Percentiles rank a stretch among this genome's conserved stretches.
These are phyloP conservation scores for Malthinus flaveolus DNA, from an alignment of 2,888 invertebrate species.

Conservation along the genomic window DNA sequence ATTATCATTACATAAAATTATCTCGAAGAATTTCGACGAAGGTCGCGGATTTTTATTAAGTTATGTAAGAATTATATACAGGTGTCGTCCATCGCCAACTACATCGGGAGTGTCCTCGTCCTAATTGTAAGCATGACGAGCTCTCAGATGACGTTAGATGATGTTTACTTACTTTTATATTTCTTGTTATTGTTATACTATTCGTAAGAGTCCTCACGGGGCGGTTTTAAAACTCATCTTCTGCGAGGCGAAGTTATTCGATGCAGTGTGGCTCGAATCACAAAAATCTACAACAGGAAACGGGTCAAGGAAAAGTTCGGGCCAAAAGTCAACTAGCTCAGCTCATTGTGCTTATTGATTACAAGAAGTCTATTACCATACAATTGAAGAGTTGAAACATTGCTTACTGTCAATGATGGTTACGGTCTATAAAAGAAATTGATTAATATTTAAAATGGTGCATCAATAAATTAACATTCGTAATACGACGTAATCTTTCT, in stretches of 20 bases:
- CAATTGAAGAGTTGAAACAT: conserved; percentile 25
- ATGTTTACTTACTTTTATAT: conserved; percentile 39
- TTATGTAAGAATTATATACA: conserved; percentile 19
- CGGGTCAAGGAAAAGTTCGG: conserved; percentile 46
- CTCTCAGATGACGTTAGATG: conserved; percentile 37
- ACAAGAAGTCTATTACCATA: conserved; percentile 41
- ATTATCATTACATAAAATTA: neutral
- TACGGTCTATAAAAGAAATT: too few relatives aligned
- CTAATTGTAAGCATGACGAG: conserved; percentile 44
- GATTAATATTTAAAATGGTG: too few relatives aligned
- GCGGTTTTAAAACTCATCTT: conserved; percentile 9
- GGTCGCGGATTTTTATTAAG: conserved; percentile 15
- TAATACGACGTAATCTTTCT: too few relatives aligned
- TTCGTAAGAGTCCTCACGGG: conserved; percentile 30
- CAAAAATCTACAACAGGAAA: conserved; percentile 26
- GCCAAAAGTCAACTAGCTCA: conserved; percentile 45
- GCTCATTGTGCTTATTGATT: conserved; percentile 38
- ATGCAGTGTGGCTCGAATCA: conserved; percentile 15
- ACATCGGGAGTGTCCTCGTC: conserved; percentile 43
- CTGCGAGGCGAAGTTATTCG: conserved; percentile 12
- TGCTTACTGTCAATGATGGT: neutral
- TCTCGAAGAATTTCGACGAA: neutral
- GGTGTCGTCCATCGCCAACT: conserved; percentile 20
- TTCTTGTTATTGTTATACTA: neutral
- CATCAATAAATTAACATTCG: too few relatives aligned